Conservation (phyloP, 2,797 vertebrate genomes). For the Myotis pilosus region DNA sequence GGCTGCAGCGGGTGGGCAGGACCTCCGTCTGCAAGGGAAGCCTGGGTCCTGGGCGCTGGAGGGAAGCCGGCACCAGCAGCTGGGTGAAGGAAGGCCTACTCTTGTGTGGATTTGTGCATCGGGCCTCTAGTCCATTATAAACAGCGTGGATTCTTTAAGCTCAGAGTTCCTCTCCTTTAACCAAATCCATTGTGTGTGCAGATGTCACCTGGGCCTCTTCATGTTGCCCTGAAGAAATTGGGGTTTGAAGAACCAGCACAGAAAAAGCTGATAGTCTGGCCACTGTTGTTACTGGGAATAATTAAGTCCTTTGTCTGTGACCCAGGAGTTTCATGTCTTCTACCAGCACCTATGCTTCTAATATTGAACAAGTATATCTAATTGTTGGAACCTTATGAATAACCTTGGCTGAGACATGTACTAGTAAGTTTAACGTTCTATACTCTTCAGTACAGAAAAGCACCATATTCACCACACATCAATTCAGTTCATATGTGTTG, state of each 20-base stretch:
- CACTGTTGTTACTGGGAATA: neutral
- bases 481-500: constrained; percentile 74
- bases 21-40: too few species aligned
- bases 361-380: neutral
- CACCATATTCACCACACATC: neutral
- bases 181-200: neutral
- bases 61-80: too few species aligned
- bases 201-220: neutral
- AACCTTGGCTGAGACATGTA: neutral
- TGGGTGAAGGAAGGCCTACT: too few species aligned
- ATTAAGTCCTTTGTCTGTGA: neutral
- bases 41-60: too few species aligned
- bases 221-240: neutral
- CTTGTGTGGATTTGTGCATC: too few species aligned
- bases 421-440: neutral
- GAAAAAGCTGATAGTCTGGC: neutral
- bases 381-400: neutral
- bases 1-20: too few species aligned
- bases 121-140: too few species aligned
- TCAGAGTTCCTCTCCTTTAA: neutral
- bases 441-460: neutral
- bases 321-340: neutral
- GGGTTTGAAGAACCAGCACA: neutral
- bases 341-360: neutral
- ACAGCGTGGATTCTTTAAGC: neutral